Evolutionary conservation across 1,140 invertebrate genomes (phyloP).

Genomic region (Aphelinus certus): DNA sequence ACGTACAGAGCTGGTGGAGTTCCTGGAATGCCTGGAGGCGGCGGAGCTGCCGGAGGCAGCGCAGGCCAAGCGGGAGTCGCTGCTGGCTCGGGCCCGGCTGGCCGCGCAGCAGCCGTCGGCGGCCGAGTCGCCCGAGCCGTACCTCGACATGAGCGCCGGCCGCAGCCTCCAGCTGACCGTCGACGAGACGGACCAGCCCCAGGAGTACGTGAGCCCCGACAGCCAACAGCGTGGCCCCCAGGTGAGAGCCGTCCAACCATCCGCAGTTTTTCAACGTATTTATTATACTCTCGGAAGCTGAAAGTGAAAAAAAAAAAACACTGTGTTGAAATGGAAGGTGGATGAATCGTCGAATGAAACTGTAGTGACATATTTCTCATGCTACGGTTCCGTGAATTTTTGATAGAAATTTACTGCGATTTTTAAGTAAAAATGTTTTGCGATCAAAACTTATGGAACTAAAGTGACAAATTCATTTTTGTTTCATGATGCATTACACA

Average conservation of each 20-base stretch:
- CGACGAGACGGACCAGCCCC: slow-evolving; percentile 14
- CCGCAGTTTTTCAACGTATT: slow-evolving; percentile 6
- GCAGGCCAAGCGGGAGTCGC: slow-evolving; percentile 44
- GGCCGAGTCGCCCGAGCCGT: slow-evolving; percentile 53
- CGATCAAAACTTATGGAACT: no score
- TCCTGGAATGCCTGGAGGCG: slow-evolving; percentile 53
- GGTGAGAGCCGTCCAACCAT: neutral
- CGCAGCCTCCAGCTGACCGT: neutral
- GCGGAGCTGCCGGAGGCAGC: slow-evolving; percentile 49
- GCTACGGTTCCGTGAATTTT: no score
- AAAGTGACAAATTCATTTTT: no score
- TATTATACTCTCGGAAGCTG: neutral
- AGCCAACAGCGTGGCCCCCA: slow-evolving; percentile 20
- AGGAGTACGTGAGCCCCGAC: slow-evolving; percentile 51
- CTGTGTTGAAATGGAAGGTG: slow-evolving; percentile 16
- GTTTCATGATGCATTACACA: no score
- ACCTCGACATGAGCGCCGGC: slow-evolving; percentile 57
- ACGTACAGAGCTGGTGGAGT: slow-evolving; percentile 54
- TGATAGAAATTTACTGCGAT: no score
- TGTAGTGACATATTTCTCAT: no score
- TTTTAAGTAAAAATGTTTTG: no score
- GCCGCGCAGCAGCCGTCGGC: slow-evolving; percentile 8
- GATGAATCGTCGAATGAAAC: neutral
- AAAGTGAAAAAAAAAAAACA: no score
- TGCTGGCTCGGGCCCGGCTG: slow-evolving; percentile 49